Conservation (phyloP, 2,888 invertebrate genomes). For the Ectemnius lituratus region DNA sequence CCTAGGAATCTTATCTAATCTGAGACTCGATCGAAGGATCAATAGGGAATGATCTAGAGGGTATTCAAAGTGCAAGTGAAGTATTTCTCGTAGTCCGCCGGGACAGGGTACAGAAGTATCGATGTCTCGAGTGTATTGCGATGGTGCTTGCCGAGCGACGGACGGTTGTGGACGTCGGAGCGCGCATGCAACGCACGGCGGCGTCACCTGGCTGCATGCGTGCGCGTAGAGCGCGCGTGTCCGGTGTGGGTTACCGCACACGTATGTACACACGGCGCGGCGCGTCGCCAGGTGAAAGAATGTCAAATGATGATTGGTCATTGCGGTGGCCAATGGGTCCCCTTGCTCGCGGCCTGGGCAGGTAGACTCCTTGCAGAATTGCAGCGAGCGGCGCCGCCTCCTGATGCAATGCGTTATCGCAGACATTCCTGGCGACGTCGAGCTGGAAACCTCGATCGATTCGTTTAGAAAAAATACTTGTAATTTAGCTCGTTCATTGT, state of each 20-base stretch:
- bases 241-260: constrained; percentile 49
- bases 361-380: constrained; percentile 57
- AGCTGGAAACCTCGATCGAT: constrained; percentile 10
- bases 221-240: constrained; percentile 18
- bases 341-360: constrained; percentile 62
- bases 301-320: constrained; percentile 77
- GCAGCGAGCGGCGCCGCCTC: constrained; percentile 68
- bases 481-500: too few relatives aligned
- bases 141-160: too few relatives aligned
- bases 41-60: too few relatives aligned
- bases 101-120: too few relatives aligned
- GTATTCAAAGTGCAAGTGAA: too few relatives aligned
- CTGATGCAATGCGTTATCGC: constrained; percentile 61
- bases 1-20: too few relatives aligned
- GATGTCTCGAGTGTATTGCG: too few relatives aligned
- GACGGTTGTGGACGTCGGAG: too few relatives aligned
- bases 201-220: constrained; percentile 12
- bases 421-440: constrained; percentile 8
- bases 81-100: too few relatives aligned
- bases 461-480: too few relatives aligned
- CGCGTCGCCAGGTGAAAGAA: constrained; percentile 69
- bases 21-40: too few relatives aligned
- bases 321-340: constrained; percentile 74
- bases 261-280: constrained; percentile 23
- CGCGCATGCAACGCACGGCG: too few relatives aligned